Evolutionary conservation across 2,888 invertebrate genomes (phyloP).

Genomic region (Aspidiotus rigidus): DNA sequence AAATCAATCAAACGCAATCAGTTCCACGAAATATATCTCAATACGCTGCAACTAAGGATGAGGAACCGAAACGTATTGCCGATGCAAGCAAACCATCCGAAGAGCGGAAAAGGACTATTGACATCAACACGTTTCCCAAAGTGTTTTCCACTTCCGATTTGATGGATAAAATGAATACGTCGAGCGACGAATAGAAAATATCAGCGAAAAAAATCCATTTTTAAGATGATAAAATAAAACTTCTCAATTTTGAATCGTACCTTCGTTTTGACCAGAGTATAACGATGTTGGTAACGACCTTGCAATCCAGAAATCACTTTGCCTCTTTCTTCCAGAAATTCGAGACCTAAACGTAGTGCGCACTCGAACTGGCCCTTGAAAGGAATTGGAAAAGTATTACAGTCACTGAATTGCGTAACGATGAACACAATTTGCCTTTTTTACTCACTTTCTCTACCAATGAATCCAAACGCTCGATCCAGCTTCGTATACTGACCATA

Average conservation of each 20-base stretch:
- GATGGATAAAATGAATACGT: constrained; percentile 28
- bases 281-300: constrained; percentile 38
- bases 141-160: constrained; percentile 28
- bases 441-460: constrained; percentile 45
- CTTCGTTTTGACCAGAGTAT: constrained; percentile 42
- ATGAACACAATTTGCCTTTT: background rate
- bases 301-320: constrained; percentile 53
- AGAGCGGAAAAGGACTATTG: constrained; percentile 18
- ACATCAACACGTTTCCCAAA: constrained; percentile 19
- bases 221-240: too few relatives aligned
- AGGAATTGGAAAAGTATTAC: too few relatives aligned
- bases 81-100: background rate
- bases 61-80: background rate
- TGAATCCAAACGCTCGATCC: constrained; percentile 58
- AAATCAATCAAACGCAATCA: too few relatives aligned
- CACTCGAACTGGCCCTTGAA: constrained; percentile 48
- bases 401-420: too few relatives aligned
- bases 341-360: constrained; percentile 52
- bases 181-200: background rate
- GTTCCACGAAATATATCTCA: too few relatives aligned
- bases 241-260: constrained; percentile 38
- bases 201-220: too few relatives aligned
- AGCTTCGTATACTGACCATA: constrained; percentile 53
- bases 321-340: constrained; percentile 54
- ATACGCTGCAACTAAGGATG: background rate